phyloP scores from a whole-genome alignment of 1,140 invertebrate genomes.

The Macrotrachela quadricornifera region DNA sequence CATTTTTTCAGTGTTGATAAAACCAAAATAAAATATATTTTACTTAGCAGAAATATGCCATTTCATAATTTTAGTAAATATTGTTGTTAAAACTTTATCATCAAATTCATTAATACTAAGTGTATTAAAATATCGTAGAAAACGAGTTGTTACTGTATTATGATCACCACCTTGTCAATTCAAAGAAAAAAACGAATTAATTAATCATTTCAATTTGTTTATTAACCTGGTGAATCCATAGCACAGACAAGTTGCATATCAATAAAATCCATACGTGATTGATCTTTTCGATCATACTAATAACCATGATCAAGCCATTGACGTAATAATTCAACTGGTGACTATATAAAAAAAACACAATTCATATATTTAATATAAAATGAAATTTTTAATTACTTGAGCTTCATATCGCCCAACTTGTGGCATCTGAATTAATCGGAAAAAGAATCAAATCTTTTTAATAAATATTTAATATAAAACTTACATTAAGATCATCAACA shows the following conservation, averaged over 20 bases:
- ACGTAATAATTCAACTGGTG: conserved; percentile 65
- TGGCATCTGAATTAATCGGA: too few species aligned
- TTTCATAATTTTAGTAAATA: conserved; percentile 68
- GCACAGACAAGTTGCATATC: conserved; percentile 69
- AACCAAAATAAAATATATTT: too few species aligned
- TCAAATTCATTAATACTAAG: conserved; percentile 71
- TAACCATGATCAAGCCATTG: conserved; percentile 70
- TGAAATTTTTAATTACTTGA: conserved; percentile 16
- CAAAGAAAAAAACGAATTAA: background rate
- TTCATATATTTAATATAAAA: too few species aligned
- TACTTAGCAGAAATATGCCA: conserved; percentile 52
- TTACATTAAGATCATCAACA: conserved; percentile 63
- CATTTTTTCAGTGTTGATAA: too few species aligned
- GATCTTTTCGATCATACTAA: conserved; percentile 74
- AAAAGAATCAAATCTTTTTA: conserved; percentile 28
- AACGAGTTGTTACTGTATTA: conserved; percentile 59
- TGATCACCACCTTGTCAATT: conserved; percentile 43
- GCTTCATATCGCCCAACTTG: conserved; percentile 53
- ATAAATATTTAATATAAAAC: conserved; percentile 37
- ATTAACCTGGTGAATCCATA: conserved; percentile 54
- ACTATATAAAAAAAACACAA: conserved; percentile 32
- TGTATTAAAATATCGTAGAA: conserved; percentile 68
- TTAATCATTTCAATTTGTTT: background rate
- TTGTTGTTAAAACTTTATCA: conserved; percentile 56
- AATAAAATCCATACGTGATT: conserved; percentile 55